Base-by-base conservation (phyloP, 2,888 invertebrate species). In the Tetragnatha montana region DNA sequence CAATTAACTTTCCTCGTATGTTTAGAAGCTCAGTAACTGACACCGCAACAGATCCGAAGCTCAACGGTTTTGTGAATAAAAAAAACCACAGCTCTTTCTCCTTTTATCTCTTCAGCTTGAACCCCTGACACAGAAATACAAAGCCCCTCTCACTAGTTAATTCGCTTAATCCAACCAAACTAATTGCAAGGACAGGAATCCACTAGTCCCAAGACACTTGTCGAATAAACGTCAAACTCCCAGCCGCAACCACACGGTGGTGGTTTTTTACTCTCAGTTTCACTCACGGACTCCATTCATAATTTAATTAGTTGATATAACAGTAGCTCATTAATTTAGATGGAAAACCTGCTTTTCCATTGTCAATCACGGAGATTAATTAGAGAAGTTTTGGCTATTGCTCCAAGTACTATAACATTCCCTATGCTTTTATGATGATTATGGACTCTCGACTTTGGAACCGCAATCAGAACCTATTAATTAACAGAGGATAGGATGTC, bases 311-410 rank as follows among this genome's bases (percentile, higher is more conserved):
- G 78, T 8, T 14, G 6, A 14, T 35, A 68, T 17, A 22, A 51
- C 17, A 10, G 51, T 19, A 68, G 78, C 60, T 78, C 78, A 68
- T 78, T 78, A 78, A 78, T 78, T 78, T 78, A 17, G 14, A 78
- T 78, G 7, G 78, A 78, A 68, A 78, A 8, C 60, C 21, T 78
- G 35, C 6, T 10, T 78, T 60, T 14, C 17, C 78, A 60, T 68
- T 78, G 78, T 78, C 78, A 78, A 78, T 78, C 60, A 78, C 51
- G 21, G 21, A 22, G 14, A 78, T 78, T 78, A 60, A 60, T 78
- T 78, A 78, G 75, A 75, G 47, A 47, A 75, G 75, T 49, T 74
- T 60, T 60, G 60, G 10, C 12, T 12, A 60, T 60, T 10, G 60
- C 12, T 4, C 0, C 0, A 60, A 1, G 12, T 12, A 60, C 17